Percentiles rank a stretch among this genome's conserved stretches.
phyloP scores from a whole-genome alignment of 2,888 invertebrate genomes.

The Apantesis nais region DNA sequence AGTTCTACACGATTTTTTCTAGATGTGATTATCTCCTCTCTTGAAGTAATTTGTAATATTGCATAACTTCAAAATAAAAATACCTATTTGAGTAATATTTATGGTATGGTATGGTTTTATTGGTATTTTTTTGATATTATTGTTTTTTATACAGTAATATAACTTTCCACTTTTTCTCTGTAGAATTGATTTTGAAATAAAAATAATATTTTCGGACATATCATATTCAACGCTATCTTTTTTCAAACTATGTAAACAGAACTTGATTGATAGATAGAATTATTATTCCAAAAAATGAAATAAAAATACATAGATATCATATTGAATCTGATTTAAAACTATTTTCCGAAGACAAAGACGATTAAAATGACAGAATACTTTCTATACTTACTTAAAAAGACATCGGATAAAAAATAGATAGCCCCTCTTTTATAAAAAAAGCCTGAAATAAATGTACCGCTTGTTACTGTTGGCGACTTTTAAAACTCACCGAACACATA shows the following conservation, averaged over 20 bases:
- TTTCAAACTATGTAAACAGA: no score
- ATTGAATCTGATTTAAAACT: neutral
- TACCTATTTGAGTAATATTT: neutral
- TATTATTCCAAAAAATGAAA: no score
- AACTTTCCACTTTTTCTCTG: neutral
- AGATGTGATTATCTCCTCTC: neutral
- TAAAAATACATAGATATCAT: no score
- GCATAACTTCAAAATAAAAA: neutral
- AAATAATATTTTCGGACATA: no score
- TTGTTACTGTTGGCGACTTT: slow-evolving; percentile 5
- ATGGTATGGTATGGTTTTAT: no score
- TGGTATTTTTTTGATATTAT: neutral
- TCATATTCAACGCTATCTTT: no score
- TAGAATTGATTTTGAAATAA: neutral
- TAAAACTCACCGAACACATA: neutral
- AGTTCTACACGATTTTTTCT: no score
- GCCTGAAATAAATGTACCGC: neutral
- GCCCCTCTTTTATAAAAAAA: no score
- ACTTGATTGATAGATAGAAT: no score
- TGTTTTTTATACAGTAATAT: neutral
- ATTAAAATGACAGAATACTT: neutral
- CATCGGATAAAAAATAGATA: neutral
- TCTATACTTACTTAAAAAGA: neutral
- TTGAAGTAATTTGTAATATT: neutral
- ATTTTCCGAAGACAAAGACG: neutral